Evolutionary conservation across 2,797 vertebrate species (phyloP), one percentile per base, ranked within the genome.

Genomic region (Hafferia zeledoni): DNA sequence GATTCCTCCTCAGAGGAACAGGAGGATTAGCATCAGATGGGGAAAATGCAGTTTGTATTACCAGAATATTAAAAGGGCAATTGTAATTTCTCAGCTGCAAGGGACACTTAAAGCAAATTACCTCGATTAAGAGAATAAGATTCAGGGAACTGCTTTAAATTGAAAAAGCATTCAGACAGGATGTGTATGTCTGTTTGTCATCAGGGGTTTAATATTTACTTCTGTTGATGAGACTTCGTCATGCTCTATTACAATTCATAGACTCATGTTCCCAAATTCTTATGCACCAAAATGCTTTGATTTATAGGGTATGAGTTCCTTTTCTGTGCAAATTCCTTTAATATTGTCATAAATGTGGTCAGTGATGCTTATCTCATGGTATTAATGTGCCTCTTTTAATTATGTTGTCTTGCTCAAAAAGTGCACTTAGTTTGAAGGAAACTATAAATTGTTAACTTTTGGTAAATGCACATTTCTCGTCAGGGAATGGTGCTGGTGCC

Each of bases 171-270:
- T 71, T 87, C 71, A 41, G 75, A 50, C 41, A 6, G 83, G 89
- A 93, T 96, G 94, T 87, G 90, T 71, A 72, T 67, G 24, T 90
- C 93, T 96, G 94, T 95, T 96, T 96, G 82, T 97, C 96, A 92
- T 91, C 80, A 33, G 74, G 41, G 93, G 90, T 95, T 98, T 97
- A 97, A 96, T 98, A 98, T 98, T 98, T 98, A 98, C 97, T 98
- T 97, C 97, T 97, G 97, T 86, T 98, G 98, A 98, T 98, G 97
- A 98, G 97, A 97, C 97, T 97, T 95, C 0, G 93, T 98, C 97
- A 97, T 96, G 98, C 97, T 97, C 97, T 91, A 98, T 98, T 98
- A 97, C 97, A 90, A 98, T 98, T 98, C 98, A 98, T 97, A 97
- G 96, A 74, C 92, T 96, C 81, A 2, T 96, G 93, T 98, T 98